A percentile compares a stretch with the other conserved stretches of the same genome.
These are phyloP conservation scores for Geopemphigus sp. DNA, from an alignment of 1,140 invertebrate species.

Conservation along the genomic window DNA sequence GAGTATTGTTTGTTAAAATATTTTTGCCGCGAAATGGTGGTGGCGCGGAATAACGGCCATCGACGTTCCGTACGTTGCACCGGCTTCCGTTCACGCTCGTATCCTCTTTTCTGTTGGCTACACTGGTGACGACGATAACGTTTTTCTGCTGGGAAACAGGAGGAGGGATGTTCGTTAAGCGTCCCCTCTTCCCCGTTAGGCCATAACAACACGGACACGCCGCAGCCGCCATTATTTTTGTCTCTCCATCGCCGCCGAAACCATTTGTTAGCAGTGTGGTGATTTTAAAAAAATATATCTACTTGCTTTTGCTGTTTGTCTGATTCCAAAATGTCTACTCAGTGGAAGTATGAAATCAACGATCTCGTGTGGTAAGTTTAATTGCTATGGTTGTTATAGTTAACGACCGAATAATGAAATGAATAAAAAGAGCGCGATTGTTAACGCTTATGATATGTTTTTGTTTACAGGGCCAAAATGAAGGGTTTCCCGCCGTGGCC, in stretches of 20 bases:
- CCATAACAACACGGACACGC: constrained; percentile 48
- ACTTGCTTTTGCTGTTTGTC: neutral
- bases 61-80: neutral
- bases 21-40: constrained; percentile 20
- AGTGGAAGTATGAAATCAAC: neutral
- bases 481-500: constrained; percentile 93
- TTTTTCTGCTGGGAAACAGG: neutral
- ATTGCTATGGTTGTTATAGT: no score
- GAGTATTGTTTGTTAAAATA: no score
- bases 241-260: neutral
- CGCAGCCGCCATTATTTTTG: constrained; percentile 48
- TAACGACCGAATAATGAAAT: neutral
- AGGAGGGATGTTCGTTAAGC: constrained; percentile 25
- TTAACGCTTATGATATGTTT: constrained; percentile 6
- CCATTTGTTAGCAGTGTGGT: neutral
- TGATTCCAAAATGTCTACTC: neutral
- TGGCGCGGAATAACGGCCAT: neutral
- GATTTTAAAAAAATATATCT: neutral
- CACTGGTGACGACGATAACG: neutral
- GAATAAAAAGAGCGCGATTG: constrained; percentile 28
- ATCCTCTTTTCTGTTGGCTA: neutral
- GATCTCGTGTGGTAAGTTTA: constrained; percentile 32
- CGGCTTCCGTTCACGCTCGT: no score
- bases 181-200: constrained; percentile 9
- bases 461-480: constrained; percentile 88